Percentiles rank a stretch among this genome's conserved stretches.
phyloP scores from a whole-genome alignment of 1,140 invertebrate genomes.

The Plectrocnemia conspersa region DNA sequence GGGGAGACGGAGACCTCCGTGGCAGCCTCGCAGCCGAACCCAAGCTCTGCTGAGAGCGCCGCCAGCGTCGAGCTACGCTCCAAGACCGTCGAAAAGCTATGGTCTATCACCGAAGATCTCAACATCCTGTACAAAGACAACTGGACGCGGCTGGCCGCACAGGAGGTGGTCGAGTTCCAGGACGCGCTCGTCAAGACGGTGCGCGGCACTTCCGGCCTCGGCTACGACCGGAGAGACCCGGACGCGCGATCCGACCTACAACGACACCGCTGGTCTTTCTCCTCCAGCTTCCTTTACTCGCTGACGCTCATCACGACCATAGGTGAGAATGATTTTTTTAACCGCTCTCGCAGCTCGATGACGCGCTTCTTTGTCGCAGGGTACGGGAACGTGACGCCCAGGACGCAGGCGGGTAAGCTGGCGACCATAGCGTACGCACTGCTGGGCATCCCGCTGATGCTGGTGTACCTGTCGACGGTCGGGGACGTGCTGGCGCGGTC shows the following conservation, averaged over 20 bases:
- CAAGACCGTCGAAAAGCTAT: conserved; percentile 73
- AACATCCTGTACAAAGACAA: conserved; percentile 93
- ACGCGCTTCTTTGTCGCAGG: conserved; percentile 62
- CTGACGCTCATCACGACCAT: conserved; percentile 94
- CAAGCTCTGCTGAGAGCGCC: conserved; percentile 46
- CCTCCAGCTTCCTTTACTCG: conserved; percentile 89
- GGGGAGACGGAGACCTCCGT: conserved; percentile 52
- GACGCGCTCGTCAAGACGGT: conserved; percentile 50
- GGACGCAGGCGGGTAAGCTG: conserved; percentile 71
- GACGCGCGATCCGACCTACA: conserved; percentile 44
- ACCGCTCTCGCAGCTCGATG: background rate
- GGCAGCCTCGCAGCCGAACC: conserved; percentile 57
- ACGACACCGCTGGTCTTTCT: conserved; percentile 80
- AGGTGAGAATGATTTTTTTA: conserved; percentile 60
- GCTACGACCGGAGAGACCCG: conserved; percentile 32
- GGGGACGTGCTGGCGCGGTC: conserved; percentile 68
- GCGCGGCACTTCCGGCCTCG: conserved; percentile 33
- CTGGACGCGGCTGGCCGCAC: conserved; percentile 80
- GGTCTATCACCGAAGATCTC: conserved; percentile 90
- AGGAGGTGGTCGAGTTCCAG: conserved; percentile 84
- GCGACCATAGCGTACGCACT: conserved; percentile 86
- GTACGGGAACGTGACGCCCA: conserved; percentile 87
- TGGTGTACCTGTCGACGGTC: conserved; percentile 82
- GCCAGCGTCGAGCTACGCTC: conserved; percentile 49
- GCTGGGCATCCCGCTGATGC: conserved; percentile 84